These are phyloP conservation scores for Ariopsis seemanni DNA, from an alignment of 2,113 vertebrate species.

Conservation along the genomic window DNA sequence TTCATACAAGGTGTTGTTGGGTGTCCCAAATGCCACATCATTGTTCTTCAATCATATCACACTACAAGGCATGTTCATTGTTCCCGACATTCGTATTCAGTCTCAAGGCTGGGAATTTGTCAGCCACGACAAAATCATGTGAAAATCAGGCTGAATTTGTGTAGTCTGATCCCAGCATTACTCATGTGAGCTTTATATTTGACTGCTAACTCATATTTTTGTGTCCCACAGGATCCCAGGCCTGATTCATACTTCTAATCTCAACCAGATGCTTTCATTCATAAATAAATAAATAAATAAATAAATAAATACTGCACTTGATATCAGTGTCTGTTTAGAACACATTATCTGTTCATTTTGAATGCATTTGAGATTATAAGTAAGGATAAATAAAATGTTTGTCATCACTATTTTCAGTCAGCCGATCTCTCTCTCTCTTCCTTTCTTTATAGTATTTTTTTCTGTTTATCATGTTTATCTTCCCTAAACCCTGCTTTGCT, in stretches of 20 bases:
- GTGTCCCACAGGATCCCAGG: not conserved
- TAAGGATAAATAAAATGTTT: not conserved
- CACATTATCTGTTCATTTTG: not conserved
- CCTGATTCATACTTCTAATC: not conserved
- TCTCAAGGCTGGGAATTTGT: no score
- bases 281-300: not conserved
- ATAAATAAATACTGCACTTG: not conserved
- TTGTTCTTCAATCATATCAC: no score
- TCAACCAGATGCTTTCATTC: not conserved
- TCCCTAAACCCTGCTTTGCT: not conserved
- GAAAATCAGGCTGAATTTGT: no score
- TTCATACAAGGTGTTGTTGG: no score
- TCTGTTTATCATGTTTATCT: not conserved
- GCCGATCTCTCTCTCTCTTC: conserved; percentile 10
- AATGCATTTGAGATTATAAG: not conserved
- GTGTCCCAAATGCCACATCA: no score
- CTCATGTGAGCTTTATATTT: not conserved
- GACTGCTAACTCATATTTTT: not conserved
- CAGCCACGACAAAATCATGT: no score
- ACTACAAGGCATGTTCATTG: no score
- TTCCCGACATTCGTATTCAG: no score
- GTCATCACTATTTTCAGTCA: conserved; percentile 46
- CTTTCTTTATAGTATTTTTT: not conserved
- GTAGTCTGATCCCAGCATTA: no score
- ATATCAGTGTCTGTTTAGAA: not conserved